phyloP scores from a whole-genome alignment of 2,113 vertebrate genomes.

The Chiloscyllium plagiosum region DNA sequence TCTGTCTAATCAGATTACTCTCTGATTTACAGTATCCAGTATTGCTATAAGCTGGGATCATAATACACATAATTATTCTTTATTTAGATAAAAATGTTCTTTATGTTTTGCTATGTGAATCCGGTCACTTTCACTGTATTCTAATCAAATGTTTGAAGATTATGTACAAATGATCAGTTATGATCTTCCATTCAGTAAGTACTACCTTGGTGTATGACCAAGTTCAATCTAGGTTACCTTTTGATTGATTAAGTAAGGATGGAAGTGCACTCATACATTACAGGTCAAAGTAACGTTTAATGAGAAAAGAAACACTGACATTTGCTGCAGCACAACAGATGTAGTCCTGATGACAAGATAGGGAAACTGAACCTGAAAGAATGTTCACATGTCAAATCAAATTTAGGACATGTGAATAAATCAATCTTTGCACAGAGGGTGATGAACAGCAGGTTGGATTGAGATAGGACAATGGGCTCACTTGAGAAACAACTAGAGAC shows the following conservation, averaged over 20 bases:
- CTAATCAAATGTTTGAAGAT: neutral
- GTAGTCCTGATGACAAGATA: neutral
- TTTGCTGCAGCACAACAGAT: neutral
- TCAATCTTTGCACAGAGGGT: neutral
- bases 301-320: neutral
- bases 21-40: too few relatives aligned
- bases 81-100: too few relatives aligned
- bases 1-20: too few relatives aligned
- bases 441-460: neutral
- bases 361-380: neutral
- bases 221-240: neutral
- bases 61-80: too few relatives aligned
- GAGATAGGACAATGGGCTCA: neutral
- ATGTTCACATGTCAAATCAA: neutral
- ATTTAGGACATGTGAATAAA: neutral
- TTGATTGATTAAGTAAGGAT: neutral
- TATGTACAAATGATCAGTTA: neutral
- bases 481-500: neutral
- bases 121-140: neutral
- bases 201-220: neutral
- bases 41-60: too few relatives aligned
- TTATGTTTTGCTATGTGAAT: neutral
- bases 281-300: neutral
- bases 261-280: too few relatives aligned
- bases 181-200: neutral